Evolutionary conservation across 2,113 vertebrate genomes (phyloP), one percentile per base, ranked within the genome.

Genomic region (Columba livia): DNA sequence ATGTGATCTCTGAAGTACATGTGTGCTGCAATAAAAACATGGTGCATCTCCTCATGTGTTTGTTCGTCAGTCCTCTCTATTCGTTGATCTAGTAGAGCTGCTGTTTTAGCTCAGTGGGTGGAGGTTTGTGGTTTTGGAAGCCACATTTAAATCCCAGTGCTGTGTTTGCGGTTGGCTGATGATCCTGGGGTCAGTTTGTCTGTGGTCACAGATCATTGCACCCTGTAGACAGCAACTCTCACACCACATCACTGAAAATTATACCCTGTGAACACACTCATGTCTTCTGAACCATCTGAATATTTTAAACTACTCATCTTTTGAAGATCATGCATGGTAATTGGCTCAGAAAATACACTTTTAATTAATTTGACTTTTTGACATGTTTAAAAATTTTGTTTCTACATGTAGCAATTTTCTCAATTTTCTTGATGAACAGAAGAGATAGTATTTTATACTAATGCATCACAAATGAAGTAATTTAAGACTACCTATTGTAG

Each of bases 181-280:
- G 96, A 79, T 95, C 60, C 79, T 80, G 82, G 88, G 93, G 92
- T 96, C 88, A 91, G 88, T 93, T 96, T 90, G 67, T 80, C 75
- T 91, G 75, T 95, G 91, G 94, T 93, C 85, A 93, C 91, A 94
- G 85, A 94, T 78, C 93, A 93, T 96, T 96, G 64, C 85, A 64
- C 51, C 18, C 79, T 12, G 7, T 58, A 95, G 85, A 91, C 91
- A 94, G 74, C 67, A 83, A 28, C 71, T 91, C 31, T 90, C 9
- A 17, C 53, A 78, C 71, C 71, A 53, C 88, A 93, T 56, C 56
- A 93, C 79, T 75, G 74, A 70, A 93, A 94, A 96, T 95, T 90
- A 78, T 64, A 85, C 20, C 34, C 56, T 71, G 32, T 78, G 71
- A 93, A 64, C 64, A 73, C 7, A 79, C n/a, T 32, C 13, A 1